phyloP scores from a whole-genome alignment of 1,140 invertebrate genomes.

The Atta colombica region DNA sequence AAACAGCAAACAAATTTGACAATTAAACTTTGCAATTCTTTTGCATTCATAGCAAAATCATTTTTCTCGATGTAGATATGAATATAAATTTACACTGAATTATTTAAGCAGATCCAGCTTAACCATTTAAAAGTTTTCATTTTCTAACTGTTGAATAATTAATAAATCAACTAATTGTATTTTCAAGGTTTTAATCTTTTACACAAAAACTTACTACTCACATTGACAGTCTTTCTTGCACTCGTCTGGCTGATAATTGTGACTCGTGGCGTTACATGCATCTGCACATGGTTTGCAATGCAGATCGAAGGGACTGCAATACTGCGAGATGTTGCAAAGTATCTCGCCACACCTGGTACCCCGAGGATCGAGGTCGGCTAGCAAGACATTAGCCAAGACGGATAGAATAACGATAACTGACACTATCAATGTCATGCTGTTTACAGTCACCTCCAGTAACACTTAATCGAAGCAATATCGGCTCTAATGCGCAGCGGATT shows the following conservation, averaged over 20 bases:
- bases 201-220: constrained; percentile 69
- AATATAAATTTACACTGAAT: too few species aligned
- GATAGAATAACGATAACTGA: neutral
- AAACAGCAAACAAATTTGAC: too few species aligned
- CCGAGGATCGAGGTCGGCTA: constrained; percentile 81
- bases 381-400: constrained; percentile 11
- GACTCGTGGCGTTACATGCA: constrained; percentile 85
- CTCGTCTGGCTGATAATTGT: constrained; percentile 86
- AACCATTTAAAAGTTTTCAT: too few species aligned
- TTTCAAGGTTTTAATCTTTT: neutral
- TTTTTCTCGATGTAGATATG: too few species aligned
- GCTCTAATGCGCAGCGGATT: neutral
- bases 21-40: too few species aligned
- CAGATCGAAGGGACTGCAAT: constrained; percentile 86
- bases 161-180: too few species aligned
- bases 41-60: too few species aligned
- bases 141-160: too few species aligned
- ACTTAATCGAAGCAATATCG: neutral
- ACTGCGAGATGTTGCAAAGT: constrained; percentile 86
- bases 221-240: constrained; percentile 87
- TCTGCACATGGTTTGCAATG: constrained; percentile 86
- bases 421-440: constrained; percentile 30
- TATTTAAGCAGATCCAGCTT: too few species aligned
- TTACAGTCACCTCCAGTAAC: constrained; percentile 6
- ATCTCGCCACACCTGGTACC: constrained; percentile 86